These are phyloP conservation scores for Drosophila meridionalis DNA, from an alignment of 2,888 invertebrate genomes.

Conservation along the genomic window DNA sequence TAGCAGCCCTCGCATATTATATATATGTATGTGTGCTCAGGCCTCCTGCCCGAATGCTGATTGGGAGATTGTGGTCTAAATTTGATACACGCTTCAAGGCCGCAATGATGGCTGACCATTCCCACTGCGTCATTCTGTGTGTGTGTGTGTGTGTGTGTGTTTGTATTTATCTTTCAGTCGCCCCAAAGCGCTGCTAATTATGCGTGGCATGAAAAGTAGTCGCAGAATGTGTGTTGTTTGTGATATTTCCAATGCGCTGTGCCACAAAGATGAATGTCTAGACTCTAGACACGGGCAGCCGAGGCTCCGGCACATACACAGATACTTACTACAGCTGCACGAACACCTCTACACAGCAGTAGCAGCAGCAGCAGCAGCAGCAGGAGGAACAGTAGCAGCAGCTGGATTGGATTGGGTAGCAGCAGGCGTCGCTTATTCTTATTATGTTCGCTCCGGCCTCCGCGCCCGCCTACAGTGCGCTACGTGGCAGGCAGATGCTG, in stretches of 20 bases:
- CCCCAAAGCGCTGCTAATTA: conserved; percentile 61
- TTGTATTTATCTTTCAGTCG: conserved; percentile 26
- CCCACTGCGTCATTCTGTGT: conserved; percentile 11
- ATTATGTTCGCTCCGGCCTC: conserved; percentile 15
- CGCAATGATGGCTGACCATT: conserved; percentile 10
- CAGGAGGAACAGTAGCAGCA: conserved; percentile 15
- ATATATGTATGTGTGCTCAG: not conserved
- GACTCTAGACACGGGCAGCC: conserved; percentile 40
- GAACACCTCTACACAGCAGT: conserved; percentile 18
- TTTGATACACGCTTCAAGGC: conserved; percentile 73
- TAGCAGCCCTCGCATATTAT: conserved; percentile 40
- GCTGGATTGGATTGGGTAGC: conserved; percentile 22
- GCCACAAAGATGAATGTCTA: conserved; percentile 60
- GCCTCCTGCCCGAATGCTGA: not conserved
- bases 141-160: not conserved
- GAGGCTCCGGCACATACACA: conserved; percentile 10
- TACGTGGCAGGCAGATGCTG: conserved; percentile 60
- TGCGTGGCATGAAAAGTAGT: conserved; percentile 65
- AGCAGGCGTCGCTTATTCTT: conserved; percentile 33
- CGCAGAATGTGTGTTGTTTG: conserved; percentile 44
- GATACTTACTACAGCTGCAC: not conserved
- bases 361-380: conserved; percentile 21
- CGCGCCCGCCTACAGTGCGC: not conserved
- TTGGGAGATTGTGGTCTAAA: conserved; percentile 38
- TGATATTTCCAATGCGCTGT: conserved; percentile 26